Percentiles rank a stretch among this genome's conserved stretches.
phyloP scores from a whole-genome alignment of 2,797 vertebrate genomes.

The Amniataba percoides region DNA sequence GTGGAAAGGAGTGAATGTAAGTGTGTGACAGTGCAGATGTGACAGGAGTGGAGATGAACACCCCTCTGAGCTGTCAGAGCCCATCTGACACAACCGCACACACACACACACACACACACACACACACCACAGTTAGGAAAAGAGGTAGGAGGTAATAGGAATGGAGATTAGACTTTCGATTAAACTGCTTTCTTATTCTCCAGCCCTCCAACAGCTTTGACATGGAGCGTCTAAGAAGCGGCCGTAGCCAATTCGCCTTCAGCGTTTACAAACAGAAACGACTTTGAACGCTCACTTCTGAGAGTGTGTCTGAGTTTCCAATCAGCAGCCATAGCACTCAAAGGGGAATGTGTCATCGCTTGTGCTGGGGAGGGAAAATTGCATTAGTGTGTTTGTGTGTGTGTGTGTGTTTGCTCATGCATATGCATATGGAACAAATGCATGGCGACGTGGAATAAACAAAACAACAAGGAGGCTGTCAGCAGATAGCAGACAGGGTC shows the following conservation, averaged over 20 bases:
- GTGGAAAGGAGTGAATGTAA: slow-evolving; percentile 11
- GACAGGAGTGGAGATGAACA: slow-evolving; percentile 48
- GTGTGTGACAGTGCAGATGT: slow-evolving; percentile 41
- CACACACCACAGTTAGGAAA: slow-evolving; percentile 12
- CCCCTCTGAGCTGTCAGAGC: slow-evolving; percentile 39
- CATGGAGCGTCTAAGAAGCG: slow-evolving; percentile 50
- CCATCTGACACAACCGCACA: slow-evolving; percentile 21
- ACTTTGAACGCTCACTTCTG: slow-evolving; percentile 71
- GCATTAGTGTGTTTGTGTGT: slow-evolving; percentile 27
- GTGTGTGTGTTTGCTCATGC: slow-evolving; percentile 50
- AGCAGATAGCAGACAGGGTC: slow-evolving; percentile 63
- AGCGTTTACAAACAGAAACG: slow-evolving; percentile 64
- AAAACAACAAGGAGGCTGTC: slow-evolving; percentile 71
- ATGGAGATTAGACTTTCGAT: slow-evolving; percentile 78
- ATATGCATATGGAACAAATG: slow-evolving; percentile 71
- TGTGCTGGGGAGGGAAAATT: slow-evolving; percentile 34
- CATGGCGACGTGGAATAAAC: slow-evolving; percentile 63
- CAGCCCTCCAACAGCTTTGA: slow-evolving; percentile 62
- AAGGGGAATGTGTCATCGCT: slow-evolving; percentile 58
- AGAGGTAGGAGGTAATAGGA: slow-evolving; percentile 69
- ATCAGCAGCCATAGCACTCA: slow-evolving; percentile 50
- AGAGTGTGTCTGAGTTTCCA: slow-evolving; percentile 64
- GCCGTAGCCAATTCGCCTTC: slow-evolving; percentile 58
- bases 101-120: slow-evolving; percentile 31
- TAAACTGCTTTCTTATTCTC: slow-evolving; percentile 67